Evolutionary conservation across 2,888 invertebrate genomes (phyloP).

Genomic region (Lutraria lutraria): DNA sequence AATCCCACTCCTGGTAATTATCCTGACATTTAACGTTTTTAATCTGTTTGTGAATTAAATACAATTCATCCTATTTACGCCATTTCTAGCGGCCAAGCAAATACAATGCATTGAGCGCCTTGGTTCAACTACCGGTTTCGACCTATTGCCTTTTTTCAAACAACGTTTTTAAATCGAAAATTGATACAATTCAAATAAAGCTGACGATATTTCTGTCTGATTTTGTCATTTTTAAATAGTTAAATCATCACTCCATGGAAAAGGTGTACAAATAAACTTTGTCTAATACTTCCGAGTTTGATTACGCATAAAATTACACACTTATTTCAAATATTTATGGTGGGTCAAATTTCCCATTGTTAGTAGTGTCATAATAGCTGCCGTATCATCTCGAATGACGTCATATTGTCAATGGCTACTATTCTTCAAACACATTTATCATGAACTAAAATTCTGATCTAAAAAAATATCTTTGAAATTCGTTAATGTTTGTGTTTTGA

Average conservation of each 20-base stretch:
- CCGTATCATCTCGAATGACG: background rate
- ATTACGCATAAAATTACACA: background rate
- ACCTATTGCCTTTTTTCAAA: constrained; percentile 24
- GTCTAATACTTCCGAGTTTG: constrained; percentile 40
- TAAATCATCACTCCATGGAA: constrained; percentile 49
- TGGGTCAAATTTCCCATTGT: constrained; percentile 24
- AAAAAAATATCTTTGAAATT: background rate
- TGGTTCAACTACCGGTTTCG: constrained; percentile 45
- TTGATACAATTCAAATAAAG: constrained; percentile 43
- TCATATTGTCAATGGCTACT: background rate
- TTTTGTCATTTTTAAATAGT: constrained; percentile 49
- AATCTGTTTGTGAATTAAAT: constrained; percentile 15
- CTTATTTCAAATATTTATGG: constrained; percentile 34
- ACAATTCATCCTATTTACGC: constrained; percentile 15
- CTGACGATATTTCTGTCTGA: constrained; percentile 31
- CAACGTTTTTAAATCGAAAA: constrained; percentile 36
- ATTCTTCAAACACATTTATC: background rate
- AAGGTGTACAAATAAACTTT: constrained; percentile 16
- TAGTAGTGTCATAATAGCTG: background rate
- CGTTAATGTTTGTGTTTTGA: background rate
- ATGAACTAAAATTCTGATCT: background rate
- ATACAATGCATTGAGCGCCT: constrained; percentile 9
- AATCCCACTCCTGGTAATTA: background rate
- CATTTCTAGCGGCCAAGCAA: constrained; percentile 37
- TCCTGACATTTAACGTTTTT: background rate